Evolutionary conservation across 64 coral and sea anemone species (phyloP).

Genomic region (Anthopleura sola): DNA sequence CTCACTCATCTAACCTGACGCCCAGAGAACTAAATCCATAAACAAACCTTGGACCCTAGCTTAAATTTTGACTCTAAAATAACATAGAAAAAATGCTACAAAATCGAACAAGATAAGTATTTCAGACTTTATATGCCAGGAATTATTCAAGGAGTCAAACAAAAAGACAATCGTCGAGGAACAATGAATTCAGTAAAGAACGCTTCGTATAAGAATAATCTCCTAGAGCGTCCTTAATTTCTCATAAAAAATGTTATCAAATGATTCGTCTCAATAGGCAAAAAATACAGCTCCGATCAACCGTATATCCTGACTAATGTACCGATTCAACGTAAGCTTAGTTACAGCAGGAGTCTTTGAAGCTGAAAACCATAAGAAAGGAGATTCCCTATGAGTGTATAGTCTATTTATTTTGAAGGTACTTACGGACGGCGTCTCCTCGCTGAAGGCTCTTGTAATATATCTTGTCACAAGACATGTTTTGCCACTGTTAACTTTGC

Average conservation of each 20-base stretch:
- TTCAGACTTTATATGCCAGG: background rate
- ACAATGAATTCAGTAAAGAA: background rate
- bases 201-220: background rate
- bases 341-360: background rate
- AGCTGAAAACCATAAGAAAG: background rate
- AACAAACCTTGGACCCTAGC: background rate
- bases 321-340: background rate
- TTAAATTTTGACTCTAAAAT: background rate
- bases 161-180: background rate
- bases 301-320: background rate
- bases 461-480: slow-evolving; percentile 95
- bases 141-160: background rate
- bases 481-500: slow-evolving; percentile 99
- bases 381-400: background rate
- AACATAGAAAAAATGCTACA: background rate
- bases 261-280: background rate
- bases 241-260: background rate
- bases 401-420: background rate
- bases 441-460: slow-evolving; percentile 93
- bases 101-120: background rate
- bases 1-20: too few relatives aligned
- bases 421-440: slow-evolving; percentile 93
- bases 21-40: background rate
- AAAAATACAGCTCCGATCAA: background rate
- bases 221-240: background rate